Evolutionary conservation across 2,113 vertebrate species (phyloP).

Genomic region (Menura novaehollandiae): DNA sequence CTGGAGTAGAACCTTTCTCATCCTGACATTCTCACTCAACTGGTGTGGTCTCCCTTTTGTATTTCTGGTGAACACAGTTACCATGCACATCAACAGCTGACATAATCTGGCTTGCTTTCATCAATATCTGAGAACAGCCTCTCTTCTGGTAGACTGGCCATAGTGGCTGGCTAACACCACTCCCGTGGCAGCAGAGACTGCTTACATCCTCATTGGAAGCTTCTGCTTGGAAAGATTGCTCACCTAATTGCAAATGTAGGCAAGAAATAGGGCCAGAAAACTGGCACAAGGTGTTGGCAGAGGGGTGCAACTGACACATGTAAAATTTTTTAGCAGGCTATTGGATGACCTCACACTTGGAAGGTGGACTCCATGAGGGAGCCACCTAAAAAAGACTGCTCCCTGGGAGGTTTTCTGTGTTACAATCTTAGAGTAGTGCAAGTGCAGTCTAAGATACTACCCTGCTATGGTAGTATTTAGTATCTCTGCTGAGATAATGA

Average conservation of each 20-base stretch:
- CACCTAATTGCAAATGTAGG: not conserved
- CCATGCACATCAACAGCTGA: not conserved
- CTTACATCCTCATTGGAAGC: not conserved
- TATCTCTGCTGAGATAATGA: not conserved
- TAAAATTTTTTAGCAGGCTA: not conserved
- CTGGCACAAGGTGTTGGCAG: not conserved
- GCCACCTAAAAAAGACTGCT: not conserved
- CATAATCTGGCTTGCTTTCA: not conserved
- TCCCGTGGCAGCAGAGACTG: not conserved
- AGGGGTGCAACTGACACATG: not conserved
- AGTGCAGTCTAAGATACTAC: not conserved
- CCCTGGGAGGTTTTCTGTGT: not conserved
- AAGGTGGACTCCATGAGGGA: not conserved
- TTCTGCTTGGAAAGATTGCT: not conserved
- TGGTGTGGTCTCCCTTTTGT: not conserved
- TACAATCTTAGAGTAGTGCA: not conserved
- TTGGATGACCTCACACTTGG: not conserved
- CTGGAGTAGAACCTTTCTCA: not conserved
- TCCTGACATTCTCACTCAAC: not conserved
- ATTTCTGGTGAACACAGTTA: not conserved
- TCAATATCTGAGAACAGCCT: not conserved
- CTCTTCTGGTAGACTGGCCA: not conserved
- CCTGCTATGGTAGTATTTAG: not conserved
- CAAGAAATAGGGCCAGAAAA: not conserved
- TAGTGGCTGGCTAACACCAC: not conserved